These are phyloP conservation scores for Chiloscyllium plagiosum DNA, from an alignment of 2,113 vertebrate species.

Conservation along the genomic window DNA sequence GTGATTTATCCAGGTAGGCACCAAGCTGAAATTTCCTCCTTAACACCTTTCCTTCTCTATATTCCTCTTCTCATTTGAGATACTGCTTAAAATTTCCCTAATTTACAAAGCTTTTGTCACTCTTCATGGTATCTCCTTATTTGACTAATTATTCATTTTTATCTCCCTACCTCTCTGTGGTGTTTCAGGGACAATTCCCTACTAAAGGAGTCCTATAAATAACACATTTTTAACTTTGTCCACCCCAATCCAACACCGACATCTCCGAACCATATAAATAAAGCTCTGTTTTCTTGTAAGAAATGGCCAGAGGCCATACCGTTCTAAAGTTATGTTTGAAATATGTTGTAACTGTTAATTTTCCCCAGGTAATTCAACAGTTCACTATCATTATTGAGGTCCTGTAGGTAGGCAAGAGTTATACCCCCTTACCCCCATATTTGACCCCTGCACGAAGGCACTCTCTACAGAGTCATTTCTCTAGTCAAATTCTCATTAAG, in stretches of 20 bases:
- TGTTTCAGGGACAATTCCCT: neutral
- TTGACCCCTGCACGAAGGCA: neutral
- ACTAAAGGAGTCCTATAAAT: neutral
- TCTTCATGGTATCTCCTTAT: neutral
- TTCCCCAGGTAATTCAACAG: neutral
- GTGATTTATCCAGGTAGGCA: neutral
- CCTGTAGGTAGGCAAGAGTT: neutral
- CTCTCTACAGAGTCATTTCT: neutral
- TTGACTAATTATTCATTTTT: neutral
- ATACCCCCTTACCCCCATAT: neutral
- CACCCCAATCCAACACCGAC: too few relatives aligned
- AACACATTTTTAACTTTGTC: neutral
- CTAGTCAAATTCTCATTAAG: neutral
- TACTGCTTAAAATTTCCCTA: neutral
- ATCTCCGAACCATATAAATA: too few relatives aligned
- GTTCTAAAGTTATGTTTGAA: neutral
- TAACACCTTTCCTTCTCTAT: neutral
- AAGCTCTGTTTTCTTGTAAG: too few relatives aligned
- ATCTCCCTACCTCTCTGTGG: neutral
- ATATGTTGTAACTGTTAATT: neutral
- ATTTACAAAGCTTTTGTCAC: neutral
- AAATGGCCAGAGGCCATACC: neutral
- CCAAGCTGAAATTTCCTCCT: neutral
- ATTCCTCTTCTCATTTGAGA: neutral
- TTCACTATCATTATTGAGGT: neutral